Evolutionary conservation across 1,140 invertebrate genomes (phyloP), one percentile per base, ranked within the genome.

Genomic region (Thaumatotibia leucotreta): DNA sequence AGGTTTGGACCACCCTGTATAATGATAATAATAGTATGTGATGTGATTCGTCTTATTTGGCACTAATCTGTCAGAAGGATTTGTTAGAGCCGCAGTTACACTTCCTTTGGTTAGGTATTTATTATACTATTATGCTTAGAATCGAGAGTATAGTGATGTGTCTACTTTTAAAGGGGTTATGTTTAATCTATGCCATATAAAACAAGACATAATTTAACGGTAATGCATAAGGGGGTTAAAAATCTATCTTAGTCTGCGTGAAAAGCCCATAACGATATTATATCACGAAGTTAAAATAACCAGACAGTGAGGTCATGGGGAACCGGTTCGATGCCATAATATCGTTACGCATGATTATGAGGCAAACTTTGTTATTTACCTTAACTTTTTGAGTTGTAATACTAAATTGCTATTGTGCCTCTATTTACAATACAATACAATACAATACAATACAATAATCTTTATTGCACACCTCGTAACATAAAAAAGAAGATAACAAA

Each of bases 251-350:
- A n/a, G 52, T 58, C 24, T 24, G 4, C n/a, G 52, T n/a, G 29
- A 29, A 45, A 45, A 31, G 52, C 24, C 17, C n/a, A 4, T 58
- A 58, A 58, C 52, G 52, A 58, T 31, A 2, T 69, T 63, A n/a
- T n/a, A n/a, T n/a, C n/a, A 79, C 70, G 70, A 68, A 69, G 65
- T 66, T 77, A 70, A 69, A 73, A 80, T 84, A 74, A 80, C 61
- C 76, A 78, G 76, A 76, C 77, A 78, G 76, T 85, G 82, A 85
- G 80, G 79, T 87, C 84, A 87, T 71, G 75, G 68, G 23, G 66
- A 76, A 85, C 82, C 73, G 77, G 83, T 82, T 76, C 63, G 49
- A 63, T 68, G 64, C 67, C 27, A 58, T 58, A 29, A 27, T 31
- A 27, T 8, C 52, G n/a, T 58, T 58, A 31, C 29, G 52, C 29